phyloP scores from a whole-genome alignment of 2,888 invertebrate genomes.

The Mystacides longicornis region DNA sequence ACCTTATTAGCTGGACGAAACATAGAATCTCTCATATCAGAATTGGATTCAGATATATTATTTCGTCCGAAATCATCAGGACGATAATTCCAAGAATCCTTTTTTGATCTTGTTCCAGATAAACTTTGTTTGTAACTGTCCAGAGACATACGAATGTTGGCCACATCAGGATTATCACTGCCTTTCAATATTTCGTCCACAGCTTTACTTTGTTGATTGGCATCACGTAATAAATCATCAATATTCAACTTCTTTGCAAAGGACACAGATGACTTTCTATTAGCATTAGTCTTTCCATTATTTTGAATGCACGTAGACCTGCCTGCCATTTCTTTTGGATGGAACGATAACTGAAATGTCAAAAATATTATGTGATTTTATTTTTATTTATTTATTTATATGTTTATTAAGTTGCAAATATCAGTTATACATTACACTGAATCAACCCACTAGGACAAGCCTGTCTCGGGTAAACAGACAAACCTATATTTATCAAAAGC shows the following conservation, averaged over 20 bases:
- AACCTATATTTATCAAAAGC: too few relatives aligned
- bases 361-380: too few relatives aligned
- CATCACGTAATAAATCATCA: slow-evolving; percentile 17
- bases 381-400: too few relatives aligned
- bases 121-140: slow-evolving; percentile 15
- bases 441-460: too few relatives aligned
- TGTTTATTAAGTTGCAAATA: too few relatives aligned
- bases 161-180: slow-evolving; percentile 13
- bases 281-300: slow-evolving; percentile 13
- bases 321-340: slow-evolving; percentile 22
- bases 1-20: slow-evolving; percentile 20
- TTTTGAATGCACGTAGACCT: slow-evolving; percentile 16
- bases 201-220: slow-evolving; percentile 17
- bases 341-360: slow-evolving; percentile 20
- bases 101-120: slow-evolving; percentile 9
- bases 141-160: slow-evolving; percentile 18
- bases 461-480: too few relatives aligned
- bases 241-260: slow-evolving; percentile 7
- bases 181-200: slow-evolving; percentile 19
- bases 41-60: background rate
- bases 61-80: slow-evolving; percentile 9
- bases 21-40: slow-evolving; percentile 21
- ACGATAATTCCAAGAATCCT: slow-evolving; percentile 19
- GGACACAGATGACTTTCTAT: background rate
- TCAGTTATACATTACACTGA: too few relatives aligned